phyloP scores from a whole-genome alignment of 2,113 vertebrate species.

The human (Homo sapiens) region GRCh38 chr1:229479501-229480000 shows the following conservation, averaged over 20 bases:
- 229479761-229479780: not conserved
- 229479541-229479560: not conserved
- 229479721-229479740: accelerated
- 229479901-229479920: not conserved
- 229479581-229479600: not conserved
- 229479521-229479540: not conserved
- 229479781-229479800: not conserved
- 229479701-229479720: not conserved
- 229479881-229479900: not conserved
- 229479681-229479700: not conserved
- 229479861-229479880: not conserved
- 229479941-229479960: not conserved
- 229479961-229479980: not conserved
- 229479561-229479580: not conserved
- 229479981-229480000: not conserved
- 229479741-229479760: not conserved
- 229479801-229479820: not conserved
- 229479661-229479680: not conserved
- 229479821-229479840: not conserved
- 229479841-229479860: not conserved
- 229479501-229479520: not conserved
- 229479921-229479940: not conserved
- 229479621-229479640: not conserved
- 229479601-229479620: not conserved
- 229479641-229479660: not conserved